phyloP scores from a whole-genome alignment of 1,140 invertebrate genomes.

The Cyrtorhinus lividipennis region DNA sequence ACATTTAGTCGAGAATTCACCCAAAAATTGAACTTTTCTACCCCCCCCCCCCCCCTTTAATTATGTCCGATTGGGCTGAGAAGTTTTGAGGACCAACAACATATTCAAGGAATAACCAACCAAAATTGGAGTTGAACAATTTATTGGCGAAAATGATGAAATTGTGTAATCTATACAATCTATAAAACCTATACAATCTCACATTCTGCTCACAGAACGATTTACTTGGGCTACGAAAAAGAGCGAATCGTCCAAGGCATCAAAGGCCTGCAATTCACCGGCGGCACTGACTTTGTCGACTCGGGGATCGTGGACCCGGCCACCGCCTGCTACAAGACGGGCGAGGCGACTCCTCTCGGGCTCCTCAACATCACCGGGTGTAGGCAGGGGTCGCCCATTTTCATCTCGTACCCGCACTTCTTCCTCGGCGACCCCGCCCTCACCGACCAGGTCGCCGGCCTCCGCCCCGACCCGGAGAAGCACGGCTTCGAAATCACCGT shows the following conservation, averaged over 20 bases:
- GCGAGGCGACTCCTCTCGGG: conserved; percentile 44
- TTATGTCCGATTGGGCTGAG: too few relatives aligned
- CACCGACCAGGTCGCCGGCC: conserved; percentile 36
- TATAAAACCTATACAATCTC: too few relatives aligned
- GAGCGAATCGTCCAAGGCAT: conserved; percentile 33
- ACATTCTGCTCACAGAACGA: conserved; percentile 24
- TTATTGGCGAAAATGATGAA: too few relatives aligned
- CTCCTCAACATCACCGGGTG: conserved; percentile 35
- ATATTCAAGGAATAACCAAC: too few relatives aligned
- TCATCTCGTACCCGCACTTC: conserved; percentile 58
- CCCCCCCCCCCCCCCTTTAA: too few relatives aligned
- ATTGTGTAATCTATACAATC: too few relatives aligned
- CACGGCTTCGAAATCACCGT: conserved; percentile 44
- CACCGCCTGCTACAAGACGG: conserved; percentile 56
- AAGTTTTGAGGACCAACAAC: too few relatives aligned
- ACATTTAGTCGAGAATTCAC: too few relatives aligned
- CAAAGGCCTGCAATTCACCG: conserved; percentile 29
- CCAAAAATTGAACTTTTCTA: too few relatives aligned
- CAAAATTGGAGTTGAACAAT: too few relatives aligned
- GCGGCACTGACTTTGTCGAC: conserved; percentile 31
- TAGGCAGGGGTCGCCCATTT: conserved; percentile 43
- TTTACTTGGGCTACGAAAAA: conserved; percentile 36
- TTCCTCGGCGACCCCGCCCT: conserved; percentile 42
- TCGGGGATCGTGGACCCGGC: conserved; percentile 38
- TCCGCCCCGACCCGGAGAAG: conserved; percentile 38